Conservation (phyloP, 2,797 vertebrate species). For the Anguilla obscura region DNA sequence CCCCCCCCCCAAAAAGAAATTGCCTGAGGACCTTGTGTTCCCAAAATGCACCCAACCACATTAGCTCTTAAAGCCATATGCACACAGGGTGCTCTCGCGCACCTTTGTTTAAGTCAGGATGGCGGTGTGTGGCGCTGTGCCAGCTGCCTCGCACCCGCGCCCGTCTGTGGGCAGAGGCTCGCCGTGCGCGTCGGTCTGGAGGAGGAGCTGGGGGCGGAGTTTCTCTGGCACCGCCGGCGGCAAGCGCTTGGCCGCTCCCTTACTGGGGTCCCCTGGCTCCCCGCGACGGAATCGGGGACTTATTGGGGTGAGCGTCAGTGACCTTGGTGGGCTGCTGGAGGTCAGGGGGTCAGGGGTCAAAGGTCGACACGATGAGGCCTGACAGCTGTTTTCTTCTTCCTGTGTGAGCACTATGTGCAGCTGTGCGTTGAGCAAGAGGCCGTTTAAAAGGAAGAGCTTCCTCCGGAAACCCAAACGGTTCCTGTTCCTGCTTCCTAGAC, state of each 20-base stretch:
- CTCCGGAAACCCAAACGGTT: background rate
- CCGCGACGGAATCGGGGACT: background rate
- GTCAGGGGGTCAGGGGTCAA: background rate
- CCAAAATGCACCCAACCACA: background rate
- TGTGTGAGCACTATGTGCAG: background rate
- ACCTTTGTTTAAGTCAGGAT: background rate
- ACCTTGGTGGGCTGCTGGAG: background rate
- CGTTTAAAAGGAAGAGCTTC: too few relatives aligned
- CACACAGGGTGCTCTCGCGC: background rate
- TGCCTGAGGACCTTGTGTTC: background rate
- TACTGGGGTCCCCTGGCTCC: background rate
- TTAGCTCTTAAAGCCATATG: background rate
- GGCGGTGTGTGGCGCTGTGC: background rate
- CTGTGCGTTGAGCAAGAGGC: background rate
- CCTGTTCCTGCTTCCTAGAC: background rate
- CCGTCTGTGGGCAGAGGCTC: background rate
- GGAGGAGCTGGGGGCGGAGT: too few relatives aligned
- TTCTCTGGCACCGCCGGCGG: background rate
- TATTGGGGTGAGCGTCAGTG: background rate
- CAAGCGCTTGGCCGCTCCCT: background rate
- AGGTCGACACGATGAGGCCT: background rate
- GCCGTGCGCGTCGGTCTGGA: background rate
- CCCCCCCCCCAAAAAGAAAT: background rate
- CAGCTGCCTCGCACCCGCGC: background rate
- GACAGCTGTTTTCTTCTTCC: background rate